Evolutionary conservation across 2,113 vertebrate genomes (phyloP), one percentile per base, ranked within the genome.

Genomic region (Saguinus imperator): DNA sequence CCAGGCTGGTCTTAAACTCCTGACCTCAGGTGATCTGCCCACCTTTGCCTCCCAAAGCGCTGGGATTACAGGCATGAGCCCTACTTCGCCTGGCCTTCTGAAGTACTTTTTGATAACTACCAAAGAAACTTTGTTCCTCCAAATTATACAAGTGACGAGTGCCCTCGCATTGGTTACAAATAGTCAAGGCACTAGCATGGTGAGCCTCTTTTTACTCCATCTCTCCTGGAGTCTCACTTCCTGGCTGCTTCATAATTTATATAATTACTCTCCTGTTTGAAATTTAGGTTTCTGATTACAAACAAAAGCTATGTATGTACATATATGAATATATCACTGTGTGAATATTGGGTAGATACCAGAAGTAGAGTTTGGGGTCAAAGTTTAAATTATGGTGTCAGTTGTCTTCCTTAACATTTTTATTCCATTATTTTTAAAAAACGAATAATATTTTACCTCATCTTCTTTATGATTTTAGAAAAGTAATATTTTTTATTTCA

Each of bases 71-170:
- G 25, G 58, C 58, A 64, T 64, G 11, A 29, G 58, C 48, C 48
- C 58, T 25, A 64, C 58, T 64, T 27, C 12, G 58, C 58, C 58
- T 29, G 25, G 58, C 58, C 58, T 64, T 40, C 23, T 50, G 40
- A 45, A 89, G 48, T 94, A 73, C 80, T 73, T 70, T 55, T 88
- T 89, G 64, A 23, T 94, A 52, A 58, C 73, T 61, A 96, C 80
- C n/a, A 68, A 75, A 64, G 92, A 73, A 55, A 35, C 32, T 86
- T 93, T 72, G 48, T 94, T 76, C 37, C 43, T 88, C 87, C 72
- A 84, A 18, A 64, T 93, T 45, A 81, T 43, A 32, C 16, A 82
- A n/a, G 43, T 87, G 43, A n/a, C 45, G 50, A 35, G n/a, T 87
- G 43, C 73, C 64, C 45, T 18, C 3, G 5, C 25, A 8, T 50